Evolutionary conservation across 2,113 vertebrate species (phyloP).

Genomic region (Ageneiosus marmoratus): DNA sequence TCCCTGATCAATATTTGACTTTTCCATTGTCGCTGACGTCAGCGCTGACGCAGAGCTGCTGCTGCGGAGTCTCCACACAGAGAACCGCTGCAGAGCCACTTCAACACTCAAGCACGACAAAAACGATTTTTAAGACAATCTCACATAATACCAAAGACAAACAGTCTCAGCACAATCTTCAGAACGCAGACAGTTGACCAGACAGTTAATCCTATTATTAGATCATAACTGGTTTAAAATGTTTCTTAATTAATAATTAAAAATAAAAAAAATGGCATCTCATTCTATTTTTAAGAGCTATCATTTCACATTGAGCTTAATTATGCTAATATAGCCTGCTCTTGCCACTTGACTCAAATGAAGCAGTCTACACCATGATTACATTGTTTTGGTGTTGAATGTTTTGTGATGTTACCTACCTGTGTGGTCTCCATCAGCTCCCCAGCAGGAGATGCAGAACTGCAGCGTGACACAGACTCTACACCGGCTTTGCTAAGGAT

Average conservation of each 20-base stretch:
- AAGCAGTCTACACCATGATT: background rate
- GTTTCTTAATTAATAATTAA: background rate
- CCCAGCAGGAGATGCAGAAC: constrained; percentile 83
- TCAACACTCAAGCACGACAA: constrained; percentile 29
- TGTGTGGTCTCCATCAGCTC: constrained; percentile 81
- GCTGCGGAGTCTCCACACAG: constrained; percentile 99
- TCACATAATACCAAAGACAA: background rate
- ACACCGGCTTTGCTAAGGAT: constrained; percentile 81
- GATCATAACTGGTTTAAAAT: too few relatives aligned
- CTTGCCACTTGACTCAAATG: constrained; percentile 5
- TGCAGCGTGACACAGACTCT: constrained; percentile 87
- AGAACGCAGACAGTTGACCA: background rate
- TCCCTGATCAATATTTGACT: constrained; percentile 81
- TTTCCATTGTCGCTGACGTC: constrained; percentile 96
- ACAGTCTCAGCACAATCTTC: background rate
- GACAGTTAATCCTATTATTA: background rate
- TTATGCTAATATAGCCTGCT: background rate
- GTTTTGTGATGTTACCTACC: constrained; percentile 69
- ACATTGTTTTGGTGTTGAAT: background rate
- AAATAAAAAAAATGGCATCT: background rate
- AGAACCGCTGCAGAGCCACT: constrained; percentile 79
- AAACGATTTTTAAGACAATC: background rate
- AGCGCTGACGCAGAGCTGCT: constrained; percentile 91
- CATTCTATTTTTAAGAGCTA: background rate
- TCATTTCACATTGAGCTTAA: background rate